Percentiles rank a stretch among this genome's conserved stretches.
phyloP scores from a whole-genome alignment of 2,113 vertebrate species.

The Micromys minutus region DNA sequence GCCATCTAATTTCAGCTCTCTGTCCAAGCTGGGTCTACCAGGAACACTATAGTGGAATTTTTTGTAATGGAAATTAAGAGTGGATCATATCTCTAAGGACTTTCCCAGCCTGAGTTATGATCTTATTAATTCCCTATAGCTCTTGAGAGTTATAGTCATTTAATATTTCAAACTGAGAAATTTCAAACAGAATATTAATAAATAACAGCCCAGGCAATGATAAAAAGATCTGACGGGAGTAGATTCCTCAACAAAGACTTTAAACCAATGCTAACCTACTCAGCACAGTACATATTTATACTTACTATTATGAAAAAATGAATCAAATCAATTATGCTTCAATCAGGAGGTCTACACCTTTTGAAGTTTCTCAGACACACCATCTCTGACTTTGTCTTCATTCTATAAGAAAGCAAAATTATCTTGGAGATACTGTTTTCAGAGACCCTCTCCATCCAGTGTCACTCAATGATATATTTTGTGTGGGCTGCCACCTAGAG shows the following conservation, averaged over 20 bases:
- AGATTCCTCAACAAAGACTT: slow-evolving; percentile 15
- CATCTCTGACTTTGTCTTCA: slow-evolving; percentile 90
- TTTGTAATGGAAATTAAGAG: background rate
- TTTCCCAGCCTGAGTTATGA: background rate
- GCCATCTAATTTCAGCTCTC: slow-evolving; percentile 15
- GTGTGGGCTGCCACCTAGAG: background rate
- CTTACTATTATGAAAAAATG: slow-evolving; percentile 83
- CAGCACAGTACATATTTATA: slow-evolving; percentile 62
- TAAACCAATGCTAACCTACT: background rate
- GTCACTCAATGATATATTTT: background rate
- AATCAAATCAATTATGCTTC: slow-evolving; percentile 76
- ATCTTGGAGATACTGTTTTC: slow-evolving; percentile 59
- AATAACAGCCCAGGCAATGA: slow-evolving; percentile 14
- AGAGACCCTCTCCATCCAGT: background rate
- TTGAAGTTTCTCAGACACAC: slow-evolving; percentile 89
- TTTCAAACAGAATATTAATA: background rate
- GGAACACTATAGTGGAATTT: background rate
- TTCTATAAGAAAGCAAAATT: slow-evolving; percentile 81
- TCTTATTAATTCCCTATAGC: background rate
- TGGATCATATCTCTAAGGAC: background rate
- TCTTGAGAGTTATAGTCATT: slow-evolving; percentile 25
- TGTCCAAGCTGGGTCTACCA: background rate
- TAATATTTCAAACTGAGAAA: background rate
- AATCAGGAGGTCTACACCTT: slow-evolving; percentile 90
- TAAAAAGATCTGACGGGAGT: background rate